Evolutionary conservation across 2,113 vertebrate species (phyloP), one percentile per base, ranked within the genome.

Genomic region (Mixornis gularis): DNA sequence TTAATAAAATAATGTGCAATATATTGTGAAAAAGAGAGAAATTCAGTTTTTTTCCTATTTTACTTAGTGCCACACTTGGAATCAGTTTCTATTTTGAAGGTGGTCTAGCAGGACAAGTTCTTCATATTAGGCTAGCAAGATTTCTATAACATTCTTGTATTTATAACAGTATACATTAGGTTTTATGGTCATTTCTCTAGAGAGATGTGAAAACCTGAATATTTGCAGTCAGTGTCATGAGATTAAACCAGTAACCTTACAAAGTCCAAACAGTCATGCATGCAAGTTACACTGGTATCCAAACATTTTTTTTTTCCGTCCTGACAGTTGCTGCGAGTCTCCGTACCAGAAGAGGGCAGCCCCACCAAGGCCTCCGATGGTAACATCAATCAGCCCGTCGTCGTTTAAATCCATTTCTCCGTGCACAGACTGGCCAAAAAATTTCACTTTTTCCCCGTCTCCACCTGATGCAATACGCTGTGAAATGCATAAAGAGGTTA

Each of bases 351-450:
- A 99, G 89, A 99, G 97, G 29, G 98, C 98, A 56, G 99, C 99
- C 53, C 99, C 99, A 80, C 99, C 99, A 62, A 99, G 97, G 82
- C 99, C 99, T 95, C 99, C 99, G 30, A 99, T 98, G 34, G 99
- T 99, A 58, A 99, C 98, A 88, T 99, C 99, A 21, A 98, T 98
- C 84, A 99, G 97, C 9, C 99, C 99, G 1, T 99, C 99, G 15
- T 98, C 96, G 16, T 99, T 99, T 34, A 99, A 97, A 95, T 99
- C 99, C 98, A 99, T 98, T 95, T 98, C 97, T 83, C 99, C 99
- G 7, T 99, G 98, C 71, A 99, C 99, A 68, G 99, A 99, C 93
- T 99, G 99, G 53, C 99, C 99, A 80, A 99, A 99, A 97, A 99
- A 99, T 88, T 99, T 99, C 81, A 99, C 93, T 60, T 98, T 99